Base-by-base conservation (phyloP, 37 sponge, comb jelly and placozoan species). In the Geodia barretti region DNA sequence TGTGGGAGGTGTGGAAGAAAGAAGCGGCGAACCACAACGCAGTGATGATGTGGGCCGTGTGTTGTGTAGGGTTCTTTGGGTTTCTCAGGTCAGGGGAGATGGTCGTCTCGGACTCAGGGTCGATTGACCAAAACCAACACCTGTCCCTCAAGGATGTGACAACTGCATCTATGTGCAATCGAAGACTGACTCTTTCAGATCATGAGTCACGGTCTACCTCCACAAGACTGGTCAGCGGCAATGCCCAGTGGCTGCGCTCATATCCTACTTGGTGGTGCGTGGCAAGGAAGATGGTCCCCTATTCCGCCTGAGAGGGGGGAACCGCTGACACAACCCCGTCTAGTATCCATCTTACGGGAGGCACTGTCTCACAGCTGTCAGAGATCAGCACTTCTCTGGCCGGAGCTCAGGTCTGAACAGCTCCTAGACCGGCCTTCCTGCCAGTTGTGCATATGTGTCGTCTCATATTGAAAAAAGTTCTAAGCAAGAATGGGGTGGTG, bases 21-120 rank as follows among this genome's bases (percentile, higher is more conserved):
- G 32, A 41, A 14, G 31, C 38, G 42, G 2, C 59, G 1, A 29
- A 70, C 0, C 39, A n/a, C 39, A 38, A 64, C 62, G 30, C 17
- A 24, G 32, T 35, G 1, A 87, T 81, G 87, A 39, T 80, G 23
- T 80, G 82, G 81, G 87, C 76, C 0, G 87, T 77, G 25, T 37
- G 37, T 32, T 68, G 70, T 61, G 32, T 75, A n/a, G 58, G 87
- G 75, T 87, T 81, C 39, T 87, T 80, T 37, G 87, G 75, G 29
- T 86, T 87, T 39, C n/a, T 87, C 4, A 26, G 82, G 11, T 74
- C 81, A 11, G 81, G 81, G 4, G 82, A 87, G 62, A 25, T 87
- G 20, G 31, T 41, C 23, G 81, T 43, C 1, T 41, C 81, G 0
- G 30, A 69, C 23, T 47, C 36, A n/a, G 20, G 59, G 4, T 26